Evolutionary conservation across 2,888 invertebrate genomes (phyloP), one percentile per base, ranked within the genome.

Genomic region (Acleris literana): DNA sequence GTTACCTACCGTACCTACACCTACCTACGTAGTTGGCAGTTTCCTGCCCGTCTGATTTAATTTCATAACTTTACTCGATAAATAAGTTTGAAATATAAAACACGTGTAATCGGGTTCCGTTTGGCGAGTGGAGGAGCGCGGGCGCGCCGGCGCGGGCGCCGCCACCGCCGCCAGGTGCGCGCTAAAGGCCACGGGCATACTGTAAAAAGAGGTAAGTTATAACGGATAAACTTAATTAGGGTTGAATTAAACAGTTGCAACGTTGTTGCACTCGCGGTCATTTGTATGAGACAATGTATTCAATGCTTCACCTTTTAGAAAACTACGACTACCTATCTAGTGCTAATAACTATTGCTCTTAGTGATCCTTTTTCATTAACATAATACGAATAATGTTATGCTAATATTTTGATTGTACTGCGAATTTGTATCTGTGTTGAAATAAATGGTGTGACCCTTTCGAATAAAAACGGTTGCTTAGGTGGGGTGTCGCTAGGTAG

Each of bases 211-310:
- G 64, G 60, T 65, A 54, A 65, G 54, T 65, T 65, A 55, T 65
- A 65, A 65, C 64, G 64, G 64, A 65, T 65, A 65, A 65, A 65
- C 60, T 60, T 65, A 65, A 65, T 65, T 65, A 65, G 54, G 64
- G 64, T 64, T 64, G 64, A 64, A 60, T 65, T 60, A 65, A 65
- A 55, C 64, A 60, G 60, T 65, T 59, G 55, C 60, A 55, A 65
- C 64, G 48, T 39, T 55, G 64, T 65, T 60, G 64, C 60, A 51
- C 64, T 43, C 29, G 53, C 16, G 60, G 60, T 65, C 59, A 54
- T 64, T 54, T 55, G 49, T 54, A 65, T 60, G 55, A 64, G 54
- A 65, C 60, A 60, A 65, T 60, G 55, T 64, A 65, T 60, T 44
- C 20, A 60, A 54, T 49, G 55, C 55, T 60, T 60, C 55, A 55